Evolutionary conservation across 1,140 invertebrate genomes (phyloP), one percentile per base, ranked within the genome.

Genomic region (Pygmarrhopalites habei): DNA sequence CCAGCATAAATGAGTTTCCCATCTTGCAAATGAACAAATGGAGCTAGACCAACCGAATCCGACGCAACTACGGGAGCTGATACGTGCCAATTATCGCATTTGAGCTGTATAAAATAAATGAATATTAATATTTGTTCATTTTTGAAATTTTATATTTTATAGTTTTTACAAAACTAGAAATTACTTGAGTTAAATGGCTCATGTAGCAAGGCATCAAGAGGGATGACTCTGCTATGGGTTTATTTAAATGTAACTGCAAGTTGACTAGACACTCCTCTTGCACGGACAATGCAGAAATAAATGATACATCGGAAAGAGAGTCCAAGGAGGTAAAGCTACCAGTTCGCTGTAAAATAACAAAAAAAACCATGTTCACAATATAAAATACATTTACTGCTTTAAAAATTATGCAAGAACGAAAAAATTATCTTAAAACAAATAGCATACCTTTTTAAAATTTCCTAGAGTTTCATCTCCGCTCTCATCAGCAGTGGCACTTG

Each of bases 161-260:
- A n/a, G n/a, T n/a, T n/a, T n/a, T n/a, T n/a, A n/a, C n/a, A n/a
- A n/a, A n/a, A n/a, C n/a, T 29, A 58, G 21, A 82, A 60, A 58
- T 35, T 67, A 89, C 85, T 75, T 95, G 92, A 10, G 90, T 92
- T 72, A 97, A 79, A 76, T 96, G 92, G 72, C 87, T 89, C 64
- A 92, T 85, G 74, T 98, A 98, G 72, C 91, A 93, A 0, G 90
- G 89, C 90, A 97, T 93, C 0, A 98, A 78, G 25, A 97, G 75
- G 0, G 93, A 92, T 1, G 92, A 96, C 68, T 91, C 88, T 23
- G 92, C 86, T 62, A 97, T 96, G 0, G 92, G 89, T 72, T 92
- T 90, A 74, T 95, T 94, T 10, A 95, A 85, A 78, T 98, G 94
- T 83, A 92, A 91, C 72, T 95, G 90, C 5, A 97, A 78, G 80